Evolutionary conservation across 2,888 invertebrate species (phyloP), one percentile per base, ranked within the genome.

Genomic region (Acleris laterana): DNA sequence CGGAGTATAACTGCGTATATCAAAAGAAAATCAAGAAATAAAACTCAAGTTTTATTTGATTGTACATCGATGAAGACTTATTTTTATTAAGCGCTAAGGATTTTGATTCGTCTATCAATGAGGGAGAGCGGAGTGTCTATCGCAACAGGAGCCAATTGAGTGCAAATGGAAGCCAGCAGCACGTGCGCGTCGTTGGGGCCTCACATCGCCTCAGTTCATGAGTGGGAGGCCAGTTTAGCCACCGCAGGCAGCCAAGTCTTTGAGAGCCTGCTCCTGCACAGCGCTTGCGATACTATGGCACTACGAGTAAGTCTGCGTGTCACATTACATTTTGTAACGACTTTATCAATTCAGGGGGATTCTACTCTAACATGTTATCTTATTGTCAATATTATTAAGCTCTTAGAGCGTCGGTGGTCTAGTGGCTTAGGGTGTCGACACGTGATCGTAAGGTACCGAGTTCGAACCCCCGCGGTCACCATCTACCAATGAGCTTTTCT

Each of bases 211-310:
- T n/a, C n/a, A n/a, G n/a, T 85, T 87, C 90, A 88, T 87, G 85
- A 86, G 89, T 88, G 88, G 85, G 86, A 86, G 84, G 84, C 88
- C 85, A 85, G 85, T 87, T 83, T 79, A 76, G 82, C 78, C 77
- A 76, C 50, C 49, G 63, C 62, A 65, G 58, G 25, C 25, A 25
- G 0, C 57, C 55, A 68, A 64, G 59, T 65, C 68, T 65, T 65
- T 53, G 46, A 65, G 65, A 61, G 50, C 55, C 51, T 46, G 56
- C 56, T 50, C 56, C 65, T 65, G 56, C 65, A 51, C 61, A 65
- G 61, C 28, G 51, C 20, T 17, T 44, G 49, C 17, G 28, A 44
- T 55, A 56, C 60, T 56, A 65, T 56, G 51, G 59, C 53, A 53
- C 48, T 44, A 51, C 22, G 22, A 22, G 22, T 22, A 22, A 22